These are phyloP conservation scores for Alsophila aescularia DNA, from an alignment of 2,888 invertebrate genomes.

Conservation along the genomic window DNA sequence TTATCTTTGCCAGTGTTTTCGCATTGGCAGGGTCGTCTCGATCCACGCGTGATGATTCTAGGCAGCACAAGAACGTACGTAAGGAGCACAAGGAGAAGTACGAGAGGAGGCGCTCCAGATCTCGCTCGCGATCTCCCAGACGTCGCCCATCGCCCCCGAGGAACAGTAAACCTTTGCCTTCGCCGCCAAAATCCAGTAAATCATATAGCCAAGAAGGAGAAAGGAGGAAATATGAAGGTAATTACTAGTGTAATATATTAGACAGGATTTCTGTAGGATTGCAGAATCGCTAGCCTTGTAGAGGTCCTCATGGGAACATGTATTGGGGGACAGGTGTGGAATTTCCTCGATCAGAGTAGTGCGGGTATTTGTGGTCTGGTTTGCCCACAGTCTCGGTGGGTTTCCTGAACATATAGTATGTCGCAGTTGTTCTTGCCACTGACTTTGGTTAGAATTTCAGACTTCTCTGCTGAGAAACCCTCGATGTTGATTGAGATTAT, in stretches of 20 bases:
- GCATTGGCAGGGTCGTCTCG: constrained; percentile 89
- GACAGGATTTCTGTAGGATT: too few species aligned
- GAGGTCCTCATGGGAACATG: too few species aligned
- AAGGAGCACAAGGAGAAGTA: constrained; percentile 43
- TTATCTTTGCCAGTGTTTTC: constrained; percentile 90
- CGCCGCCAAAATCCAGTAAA: constrained; percentile 34
- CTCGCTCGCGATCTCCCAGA: constrained; percentile 61
- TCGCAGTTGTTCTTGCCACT: too few species aligned
- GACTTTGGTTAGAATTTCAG: too few species aligned
- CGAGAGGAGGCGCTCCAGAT: constrained; percentile 53
- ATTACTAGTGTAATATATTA: not conserved
- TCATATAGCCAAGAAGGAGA: constrained; percentile 52
- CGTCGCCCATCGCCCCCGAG: constrained; percentile 50
- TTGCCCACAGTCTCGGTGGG: too few species aligned
- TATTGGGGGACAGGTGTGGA: too few species aligned
- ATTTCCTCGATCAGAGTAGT: too few species aligned
- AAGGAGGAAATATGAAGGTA: constrained; percentile 39
- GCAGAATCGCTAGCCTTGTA: too few species aligned
- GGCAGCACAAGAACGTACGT: constrained; percentile 50
- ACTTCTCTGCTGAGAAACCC: too few species aligned
- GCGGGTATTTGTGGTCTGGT: too few species aligned
- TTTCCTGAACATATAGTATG: too few species aligned
- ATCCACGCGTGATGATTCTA: constrained; percentile 84
- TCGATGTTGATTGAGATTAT: too few species aligned
- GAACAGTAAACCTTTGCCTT: constrained; percentile 32